phyloP scores from a whole-genome alignment of 2,113 vertebrate genomes.

The Saccopteryx leptura region DNA sequence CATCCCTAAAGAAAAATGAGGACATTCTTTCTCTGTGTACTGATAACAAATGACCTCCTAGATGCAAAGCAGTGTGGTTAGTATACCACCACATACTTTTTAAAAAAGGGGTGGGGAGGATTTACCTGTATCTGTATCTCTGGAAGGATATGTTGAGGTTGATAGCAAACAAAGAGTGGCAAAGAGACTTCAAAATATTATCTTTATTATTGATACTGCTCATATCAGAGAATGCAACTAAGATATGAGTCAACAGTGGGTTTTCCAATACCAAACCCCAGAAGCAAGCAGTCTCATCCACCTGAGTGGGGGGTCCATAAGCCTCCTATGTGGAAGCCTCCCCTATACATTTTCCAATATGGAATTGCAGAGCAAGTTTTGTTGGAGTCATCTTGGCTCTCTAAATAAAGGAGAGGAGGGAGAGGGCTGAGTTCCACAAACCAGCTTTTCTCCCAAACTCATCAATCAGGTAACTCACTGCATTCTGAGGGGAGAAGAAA shows the following conservation, averaged over 20 bases:
- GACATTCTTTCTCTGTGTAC: neutral
- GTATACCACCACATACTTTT: neutral
- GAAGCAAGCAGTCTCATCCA: neutral
- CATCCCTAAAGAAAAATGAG: constrained; percentile 22
- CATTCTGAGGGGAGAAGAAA: neutral
- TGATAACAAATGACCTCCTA: neutral
- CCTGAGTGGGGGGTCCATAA: neutral
- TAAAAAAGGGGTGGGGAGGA: neutral
- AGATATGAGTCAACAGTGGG: neutral
- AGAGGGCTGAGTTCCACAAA: neutral
- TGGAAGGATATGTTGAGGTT: neutral
- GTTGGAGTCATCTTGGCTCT: neutral
- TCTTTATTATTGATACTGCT: neutral
- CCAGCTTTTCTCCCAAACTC: neutral
- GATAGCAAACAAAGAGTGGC: neutral
- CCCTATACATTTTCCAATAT: neutral
- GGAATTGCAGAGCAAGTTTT: neutral
- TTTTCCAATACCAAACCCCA: neutral
- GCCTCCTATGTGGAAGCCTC: neutral
- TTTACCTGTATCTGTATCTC: neutral
- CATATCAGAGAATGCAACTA: neutral
- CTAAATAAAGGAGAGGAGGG: neutral
- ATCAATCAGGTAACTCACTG: neutral
- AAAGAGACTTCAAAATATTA: constrained; percentile 7
- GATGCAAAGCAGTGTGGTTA: neutral